Base-by-base conservation (phyloP, 2,113 vertebrate genomes). In the Loxodonta africana region DNA sequence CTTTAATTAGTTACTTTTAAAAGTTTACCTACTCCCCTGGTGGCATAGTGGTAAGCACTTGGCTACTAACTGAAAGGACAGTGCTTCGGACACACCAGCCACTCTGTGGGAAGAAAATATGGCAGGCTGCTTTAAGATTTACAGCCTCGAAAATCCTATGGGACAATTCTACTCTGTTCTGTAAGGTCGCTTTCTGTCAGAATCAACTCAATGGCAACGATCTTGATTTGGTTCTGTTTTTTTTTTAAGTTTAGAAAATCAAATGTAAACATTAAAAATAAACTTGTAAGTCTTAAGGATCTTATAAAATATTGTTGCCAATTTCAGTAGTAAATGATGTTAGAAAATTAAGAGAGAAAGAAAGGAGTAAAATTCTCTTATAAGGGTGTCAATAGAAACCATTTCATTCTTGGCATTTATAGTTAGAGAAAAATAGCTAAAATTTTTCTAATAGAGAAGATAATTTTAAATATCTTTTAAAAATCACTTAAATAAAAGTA, bases 221-320 rank as follows among this genome's bases (percentile, higher is more conserved):
- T 10, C 15, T 57, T 57, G 53, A 12, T 57, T 57, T 57, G 8
- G 12, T 57, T 57, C 15, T 57, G 53, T 3, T 57, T 57, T 87
- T 87, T 60, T n/a, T 14, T 65, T 51, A 73, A 62, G 26, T 90
- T 65, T 89, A 65, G 20, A 95, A 86, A 74, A 65, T 67, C n/a
- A 46, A 94, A 86, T 28, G 25, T 20, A 85, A 81, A 78, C 74
- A 60, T 89, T 74, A 90, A 81, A 89, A 90, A 60, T n/a, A 89
- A 74, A 88, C 26, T 83, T 57, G 28, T 48, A 83, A 87, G 80
- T 14, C 1, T 18, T n/a, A 85, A 41, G 8, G n/a, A 63, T 85
- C 17, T 51, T 53, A 33, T 18, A 21, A 63, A 83, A n/a, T 20
- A 65, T 17, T 7, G 9, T 85, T 44, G 37, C 63, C 33, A 84